phyloP scores from a whole-genome alignment of 2,113 vertebrate genomes.

The Otocyon megalotis region DNA sequence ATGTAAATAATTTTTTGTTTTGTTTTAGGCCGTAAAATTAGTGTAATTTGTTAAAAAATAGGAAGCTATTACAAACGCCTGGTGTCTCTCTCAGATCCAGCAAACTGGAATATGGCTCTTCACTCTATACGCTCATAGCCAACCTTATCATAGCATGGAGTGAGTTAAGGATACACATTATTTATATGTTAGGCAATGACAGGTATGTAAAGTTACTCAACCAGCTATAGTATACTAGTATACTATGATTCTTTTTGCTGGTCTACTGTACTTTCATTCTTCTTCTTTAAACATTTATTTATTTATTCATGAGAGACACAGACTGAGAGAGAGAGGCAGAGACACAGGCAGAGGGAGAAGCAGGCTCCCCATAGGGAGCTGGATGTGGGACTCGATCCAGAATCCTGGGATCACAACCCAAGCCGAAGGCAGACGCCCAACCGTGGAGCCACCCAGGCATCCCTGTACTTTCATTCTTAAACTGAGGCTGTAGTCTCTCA shows the following conservation, averaged over 20 bases:
- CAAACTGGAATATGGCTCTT: neutral
- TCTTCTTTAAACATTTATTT: too few species aligned
- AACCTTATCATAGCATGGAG: neutral
- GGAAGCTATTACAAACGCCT: neutral
- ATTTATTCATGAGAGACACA: too few species aligned
- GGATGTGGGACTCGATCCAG: too few species aligned
- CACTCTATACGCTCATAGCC: neutral
- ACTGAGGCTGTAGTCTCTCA: neutral
- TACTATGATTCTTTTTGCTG: neutral
- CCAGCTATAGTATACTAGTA: neutral
- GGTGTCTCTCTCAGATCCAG: neutral
- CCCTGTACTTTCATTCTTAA: neutral
- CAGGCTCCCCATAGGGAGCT: too few species aligned
- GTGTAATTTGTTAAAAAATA: neutral
- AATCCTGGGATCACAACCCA: too few species aligned
- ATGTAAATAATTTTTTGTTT: neutral
- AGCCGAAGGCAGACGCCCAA: too few species aligned
- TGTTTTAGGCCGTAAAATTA: neutral
- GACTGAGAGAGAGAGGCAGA: too few species aligned
- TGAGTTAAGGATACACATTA: neutral
- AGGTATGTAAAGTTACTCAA: neutral
- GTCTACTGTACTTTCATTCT: neutral
- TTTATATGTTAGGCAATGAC: neutral
- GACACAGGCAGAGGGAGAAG: too few species aligned
- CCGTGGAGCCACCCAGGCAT: too few species aligned